Evolutionary conservation across 2,113 vertebrate species (phyloP), one percentile per base, ranked within the genome.

Genomic region (Ptyas mucosa): DNA sequence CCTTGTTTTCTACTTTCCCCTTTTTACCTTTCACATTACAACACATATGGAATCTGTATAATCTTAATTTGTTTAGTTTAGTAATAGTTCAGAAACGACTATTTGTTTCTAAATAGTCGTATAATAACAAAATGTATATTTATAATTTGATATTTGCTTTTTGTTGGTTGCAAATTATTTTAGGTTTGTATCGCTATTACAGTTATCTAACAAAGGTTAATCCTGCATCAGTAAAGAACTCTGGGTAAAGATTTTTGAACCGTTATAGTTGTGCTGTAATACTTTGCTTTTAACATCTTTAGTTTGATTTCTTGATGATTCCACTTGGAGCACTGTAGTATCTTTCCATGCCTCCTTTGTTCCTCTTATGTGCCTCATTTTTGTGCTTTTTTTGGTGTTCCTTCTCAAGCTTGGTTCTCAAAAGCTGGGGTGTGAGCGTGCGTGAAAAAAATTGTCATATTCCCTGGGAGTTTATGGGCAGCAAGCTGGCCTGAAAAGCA

Each of bases 281-380:
- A 69, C 1, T 69, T 69, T n/a, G 61, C 46, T 51, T 3, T 53
- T 58, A 10, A 49, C 69, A 89, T 75, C 43, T 89, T 85, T 89
- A 20, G 24, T 87, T 81, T 29, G 87, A 92, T 43, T 85, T 89
- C 69, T 89, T 85, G 92, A 92, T 85, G 88, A 89, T 34, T 92
- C 92, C 49, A 51, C 26, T 53, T 87, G 52, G 51, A 34, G 15
- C n/a, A 6, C 24, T 18, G 51, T 3, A 51, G 1, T 51, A 10
- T 53, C 46, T 6, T 46, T 89, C 24, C 18, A 4, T 81, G 20
- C 21, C 51, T 52, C 14, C 10, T 69, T 57, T 15, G n/a, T 57
- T 24, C 18, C 54, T 54, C 21, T 53, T 34, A 12, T 0, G 1
- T 52, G 43, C 88, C 61, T 85, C 20, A 9, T 24, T 18, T 89